Evolutionary conservation across 2,888 invertebrate genomes (phyloP), one percentile per base, ranked within the genome.

Genomic region (Parnassius glacialis): DNA sequence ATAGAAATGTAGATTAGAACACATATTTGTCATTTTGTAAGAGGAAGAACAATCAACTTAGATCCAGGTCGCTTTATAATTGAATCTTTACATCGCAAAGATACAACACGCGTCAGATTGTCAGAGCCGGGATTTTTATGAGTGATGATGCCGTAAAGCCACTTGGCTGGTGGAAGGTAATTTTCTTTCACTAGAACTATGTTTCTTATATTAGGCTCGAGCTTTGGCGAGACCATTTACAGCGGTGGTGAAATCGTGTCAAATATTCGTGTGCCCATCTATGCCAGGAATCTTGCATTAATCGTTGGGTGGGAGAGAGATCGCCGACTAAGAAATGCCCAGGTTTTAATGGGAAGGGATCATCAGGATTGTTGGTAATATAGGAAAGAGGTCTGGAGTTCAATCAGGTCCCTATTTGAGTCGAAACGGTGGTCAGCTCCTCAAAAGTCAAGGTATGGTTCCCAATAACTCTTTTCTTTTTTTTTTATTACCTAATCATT

Each of bases 291-390:
- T 64, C 56, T 52, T 69, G 69, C 9, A 67, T 45, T 64, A 68
- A 67, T 34, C 62, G 48, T 51, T 70, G 66, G n/a, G 64, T 65
- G 10, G 67, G 41, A 50, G n/a, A n/a, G n/a, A n/a, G 64, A 60
- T 66, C 68, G 5, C 70, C 70, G 2, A 72, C 63, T 1, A 72
- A 51, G 58, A 70, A 72, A 61, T 72, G 69, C 11, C 65, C 68
- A 11, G 70, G 70, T 13, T 68, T 68, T 42, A 70, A 57, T 9
- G 68, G 67, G 9, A 52, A 41, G 9, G 64, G 50, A 11, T 68
- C 65, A 2, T 66, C 64, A 0, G 56, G 59, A 48, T 68, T 50
- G 11, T 55, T 13, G 5, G 12, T 48, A 9, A 13, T 25, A 2
- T 5, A 3, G 25, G 25, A 25, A 25, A 25, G 25, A 25, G 25